Evolutionary conservation across 2,888 invertebrate genomes (phyloP), one percentile per base, ranked within the genome.

Genomic region (Argyra leucocephala): DNA sequence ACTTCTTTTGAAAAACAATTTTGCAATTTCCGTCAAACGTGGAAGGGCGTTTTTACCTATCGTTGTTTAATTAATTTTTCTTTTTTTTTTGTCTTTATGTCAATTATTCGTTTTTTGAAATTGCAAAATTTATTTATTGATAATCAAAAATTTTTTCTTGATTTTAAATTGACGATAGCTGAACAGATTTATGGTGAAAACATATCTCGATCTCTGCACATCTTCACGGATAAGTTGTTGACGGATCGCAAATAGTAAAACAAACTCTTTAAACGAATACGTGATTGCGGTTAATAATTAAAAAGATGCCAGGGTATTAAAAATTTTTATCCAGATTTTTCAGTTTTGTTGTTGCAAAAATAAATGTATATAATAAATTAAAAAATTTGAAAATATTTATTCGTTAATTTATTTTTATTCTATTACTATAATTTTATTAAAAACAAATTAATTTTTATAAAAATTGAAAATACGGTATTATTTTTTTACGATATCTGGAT

Each of bases 151-250:
- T 79, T 79, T 78, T 78, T 78, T 78, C 76, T 78, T 78, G 70
- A 78, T 75, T 74, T 78, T 78, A 65, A 78, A 78, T 68, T 78
- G 78, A 66, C 78, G 77, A 74, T 78, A 77, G 67, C 78, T 58
- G 23, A 65, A 77, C 73, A 78, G 77, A 77, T 78, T 79, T 78
- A 79, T 76, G 74, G 75, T 78, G 73, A 78, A 76, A 74, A 76
- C 80, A 80, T 80, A 80, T 80, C 80, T 75, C 80, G 80, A 80
- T 80, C 80, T 80, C 80, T 79, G 80, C 80, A 80, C 80, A 80
- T 80, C 78, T 79, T 80, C 78, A 74, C 77, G 77, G 74, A 72
- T 74, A 72, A 76, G 76, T 74, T 76, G 74, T 74, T 73, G 74
- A 74, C 74, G 75, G 73, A 75, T 73, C 73, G 74, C 74, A 75